Evolutionary conservation across 2,888 invertebrate species (phyloP).

Genomic region (Philaethria dido): DNA sequence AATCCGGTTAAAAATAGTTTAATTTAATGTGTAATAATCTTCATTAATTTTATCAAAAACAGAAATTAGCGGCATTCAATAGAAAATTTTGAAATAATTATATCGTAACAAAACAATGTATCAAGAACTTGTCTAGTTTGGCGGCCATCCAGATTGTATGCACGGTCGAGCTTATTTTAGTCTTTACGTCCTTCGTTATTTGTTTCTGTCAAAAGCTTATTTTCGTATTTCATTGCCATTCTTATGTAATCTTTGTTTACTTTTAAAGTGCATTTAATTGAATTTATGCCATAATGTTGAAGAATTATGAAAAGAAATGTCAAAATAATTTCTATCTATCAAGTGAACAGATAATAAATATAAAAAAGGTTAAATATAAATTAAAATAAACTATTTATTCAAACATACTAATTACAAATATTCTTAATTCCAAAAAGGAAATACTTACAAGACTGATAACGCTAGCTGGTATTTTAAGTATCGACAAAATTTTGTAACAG

Average conservation of each 20-base stretch:
- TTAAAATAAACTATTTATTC: neutral
- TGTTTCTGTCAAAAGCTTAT: slow-evolving; percentile 61
- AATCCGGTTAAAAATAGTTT: neutral
- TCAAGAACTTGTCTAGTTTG: slow-evolving; percentile 47
- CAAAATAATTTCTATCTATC: neutral
- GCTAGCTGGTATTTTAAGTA: neutral
- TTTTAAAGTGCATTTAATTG: slow-evolving; percentile 6
- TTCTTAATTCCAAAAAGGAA: neutral
- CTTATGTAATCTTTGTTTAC: slow-evolving; percentile 43
- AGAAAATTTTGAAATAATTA: slow-evolving; percentile 20
- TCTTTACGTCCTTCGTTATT: slow-evolving; percentile 67
- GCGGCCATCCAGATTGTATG: slow-evolving; percentile 62
- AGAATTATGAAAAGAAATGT: neutral
- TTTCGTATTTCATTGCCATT: slow-evolving; percentile 55
- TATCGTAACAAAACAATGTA: slow-evolving; percentile 20
- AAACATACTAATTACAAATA: no score
- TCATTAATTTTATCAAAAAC: neutral
- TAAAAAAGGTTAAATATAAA: neutral
- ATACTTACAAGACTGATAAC: neutral
- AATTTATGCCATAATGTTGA: neutral
- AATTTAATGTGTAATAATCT: neutral
- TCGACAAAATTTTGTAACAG: neutral
- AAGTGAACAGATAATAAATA: neutral
- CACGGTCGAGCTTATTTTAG: slow-evolving; percentile 69
- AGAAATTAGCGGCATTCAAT: neutral